Evolutionary conservation across 2,113 vertebrate genomes (phyloP).

Genomic region (Phyllostomus hastatus): DNA sequence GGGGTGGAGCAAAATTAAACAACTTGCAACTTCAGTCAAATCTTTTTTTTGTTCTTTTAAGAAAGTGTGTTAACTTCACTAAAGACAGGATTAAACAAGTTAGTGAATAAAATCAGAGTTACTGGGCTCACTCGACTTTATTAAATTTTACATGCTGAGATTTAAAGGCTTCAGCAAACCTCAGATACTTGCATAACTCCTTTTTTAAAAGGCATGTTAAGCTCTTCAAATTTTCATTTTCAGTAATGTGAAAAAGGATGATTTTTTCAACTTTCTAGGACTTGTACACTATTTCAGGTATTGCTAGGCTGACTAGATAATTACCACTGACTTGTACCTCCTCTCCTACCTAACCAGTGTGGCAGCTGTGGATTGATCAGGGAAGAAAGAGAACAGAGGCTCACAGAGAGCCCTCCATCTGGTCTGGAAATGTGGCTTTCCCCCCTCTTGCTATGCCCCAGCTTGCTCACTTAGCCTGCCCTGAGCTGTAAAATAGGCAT

Average conservation of each 20-base stretch:
- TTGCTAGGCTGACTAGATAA: background rate
- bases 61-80: background rate
- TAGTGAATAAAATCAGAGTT: background rate
- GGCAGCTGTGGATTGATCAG: background rate
- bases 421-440: background rate
- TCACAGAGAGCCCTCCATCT: background rate
- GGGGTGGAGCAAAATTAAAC: background rate
- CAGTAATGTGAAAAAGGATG: background rate
- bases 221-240: background rate
- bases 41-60: background rate
- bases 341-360: background rate
- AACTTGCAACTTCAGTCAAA: background rate
- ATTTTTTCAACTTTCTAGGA: background rate
- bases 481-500: background rate
- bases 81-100: background rate
- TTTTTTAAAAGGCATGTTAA: background rate
- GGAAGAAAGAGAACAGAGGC: background rate
- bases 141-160: background rate
- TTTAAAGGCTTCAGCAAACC: background rate
- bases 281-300: no score
- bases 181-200: background rate
- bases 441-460: background rate
- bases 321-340: background rate
- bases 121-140: background rate
- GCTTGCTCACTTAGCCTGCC: background rate